These are phyloP conservation scores for Drosophila tani DNA, from an alignment of 1,140 invertebrate genomes.

Conservation along the genomic window DNA sequence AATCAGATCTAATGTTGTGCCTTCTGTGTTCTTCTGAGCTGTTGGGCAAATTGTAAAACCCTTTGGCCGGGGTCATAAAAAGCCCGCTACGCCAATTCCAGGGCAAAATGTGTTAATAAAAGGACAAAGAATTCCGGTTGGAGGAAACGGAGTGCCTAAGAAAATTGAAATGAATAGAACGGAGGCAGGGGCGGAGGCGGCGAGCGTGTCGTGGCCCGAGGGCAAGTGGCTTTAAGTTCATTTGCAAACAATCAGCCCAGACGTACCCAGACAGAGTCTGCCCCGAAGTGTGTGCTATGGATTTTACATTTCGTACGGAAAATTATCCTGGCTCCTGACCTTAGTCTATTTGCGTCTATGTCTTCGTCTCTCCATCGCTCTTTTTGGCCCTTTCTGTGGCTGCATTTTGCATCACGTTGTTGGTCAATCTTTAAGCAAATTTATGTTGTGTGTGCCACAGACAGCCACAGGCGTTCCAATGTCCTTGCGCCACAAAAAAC, in stretches of 20 bases:
- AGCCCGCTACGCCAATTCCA: constrained; percentile 27
- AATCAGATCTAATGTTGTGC: constrained; percentile 46
- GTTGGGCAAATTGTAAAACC: constrained; percentile 36
- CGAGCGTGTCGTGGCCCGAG: neutral
- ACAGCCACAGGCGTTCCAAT: constrained; percentile 41
- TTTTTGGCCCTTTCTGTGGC: constrained; percentile 8
- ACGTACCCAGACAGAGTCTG: constrained; percentile 42
- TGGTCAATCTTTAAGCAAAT: constrained; percentile 54
- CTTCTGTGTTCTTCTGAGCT: constrained; percentile 19
- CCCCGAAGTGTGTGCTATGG: constrained; percentile 41
- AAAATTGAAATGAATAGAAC: constrained; percentile 61
- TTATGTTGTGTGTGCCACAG: constrained; percentile 37
- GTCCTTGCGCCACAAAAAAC: constrained; percentile 42
- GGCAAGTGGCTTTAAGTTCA: constrained; percentile 45
- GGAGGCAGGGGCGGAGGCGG: neutral
- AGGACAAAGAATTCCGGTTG: constrained; percentile 46
- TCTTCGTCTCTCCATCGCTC: constrained; percentile 22
- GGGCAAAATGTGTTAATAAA: constrained; percentile 68
- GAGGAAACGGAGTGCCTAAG: constrained; percentile 21
- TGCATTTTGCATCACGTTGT: constrained; percentile 30
- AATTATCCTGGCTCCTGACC: constrained; percentile 36
- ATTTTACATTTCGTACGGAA: constrained; percentile 24
- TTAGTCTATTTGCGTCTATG: constrained; percentile 44
- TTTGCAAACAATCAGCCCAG: constrained; percentile 48
- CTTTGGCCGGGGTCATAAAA: constrained; percentile 32